phyloP scores from a whole-genome alignment of 2,888 invertebrate species.

The Argyresthia albistria region DNA sequence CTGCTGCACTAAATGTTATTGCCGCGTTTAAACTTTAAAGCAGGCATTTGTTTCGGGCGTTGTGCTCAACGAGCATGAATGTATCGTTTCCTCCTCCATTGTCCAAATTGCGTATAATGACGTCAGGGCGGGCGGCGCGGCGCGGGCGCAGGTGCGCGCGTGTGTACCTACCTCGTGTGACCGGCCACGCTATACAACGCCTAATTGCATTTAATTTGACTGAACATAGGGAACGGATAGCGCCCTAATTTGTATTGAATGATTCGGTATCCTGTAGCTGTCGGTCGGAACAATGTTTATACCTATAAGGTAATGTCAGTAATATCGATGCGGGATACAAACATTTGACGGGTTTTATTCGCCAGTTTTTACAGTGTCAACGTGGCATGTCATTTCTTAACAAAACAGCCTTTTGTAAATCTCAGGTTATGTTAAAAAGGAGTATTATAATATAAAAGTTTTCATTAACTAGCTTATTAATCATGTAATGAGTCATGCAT shows the following conservation, averaged over 20 bases:
- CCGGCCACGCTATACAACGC: conserved; percentile 13
- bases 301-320: no score
- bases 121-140: conserved; percentile 25
- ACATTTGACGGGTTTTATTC: no score
- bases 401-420: no score
- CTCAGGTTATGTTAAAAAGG: no score
- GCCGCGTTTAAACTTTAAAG: conserved; percentile 23
- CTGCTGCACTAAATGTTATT: conserved; percentile 15
- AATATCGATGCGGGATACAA: no score
- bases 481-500: no score
- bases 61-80: conserved; percentile 53
- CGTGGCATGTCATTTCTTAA: no score
- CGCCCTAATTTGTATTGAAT: conserved; percentile 21
- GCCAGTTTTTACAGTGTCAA: no score
- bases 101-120: conserved; percentile 58
- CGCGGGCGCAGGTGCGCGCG: conserved; percentile 17
- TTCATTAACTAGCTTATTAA: no score
- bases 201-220: conserved; percentile 44
- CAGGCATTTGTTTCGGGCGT: conserved; percentile 33
- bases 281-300: no score
- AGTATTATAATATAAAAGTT: no score
- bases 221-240: conserved; percentile 24
- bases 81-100: conserved; percentile 50
- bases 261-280: not conserved
- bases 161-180: conserved; percentile 17